A percentile compares a stretch with the other conserved stretches of the same genome.
Evolutionary conservation across 2,888 invertebrate genomes (phyloP).

Genomic region (Onchidella celtica): DNA sequence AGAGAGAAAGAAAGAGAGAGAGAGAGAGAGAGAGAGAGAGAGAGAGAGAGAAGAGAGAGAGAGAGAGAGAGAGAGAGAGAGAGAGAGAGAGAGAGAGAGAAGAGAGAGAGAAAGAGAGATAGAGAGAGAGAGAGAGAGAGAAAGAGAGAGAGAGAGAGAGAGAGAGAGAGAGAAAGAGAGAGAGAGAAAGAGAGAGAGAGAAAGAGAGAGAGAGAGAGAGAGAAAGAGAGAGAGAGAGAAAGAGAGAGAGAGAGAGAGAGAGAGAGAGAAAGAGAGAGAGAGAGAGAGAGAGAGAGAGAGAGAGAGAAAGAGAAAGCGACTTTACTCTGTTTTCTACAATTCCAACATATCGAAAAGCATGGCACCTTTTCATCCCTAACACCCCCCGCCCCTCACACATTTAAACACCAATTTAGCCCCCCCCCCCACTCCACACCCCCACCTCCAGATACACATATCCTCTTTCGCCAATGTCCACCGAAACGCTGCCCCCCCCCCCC

Average conservation of each 20-base stretch:
- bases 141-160: conserved; percentile 1
- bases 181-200: conserved; percentile 21
- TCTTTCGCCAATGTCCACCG: no score
- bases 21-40: conserved; percentile 11
- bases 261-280: conserved; percentile 11
- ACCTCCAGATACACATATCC: no score
- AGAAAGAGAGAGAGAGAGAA: neutral
- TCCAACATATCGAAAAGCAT: no score
- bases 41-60: neutral
- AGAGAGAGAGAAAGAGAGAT: neutral
- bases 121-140: conserved; percentile 27
- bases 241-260: conserved; percentile 25
- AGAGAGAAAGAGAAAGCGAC: no score
- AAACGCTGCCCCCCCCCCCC: no score
- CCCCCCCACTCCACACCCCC: no score
- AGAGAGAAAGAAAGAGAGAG: conserved; percentile 8
- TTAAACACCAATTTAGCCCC: no score
- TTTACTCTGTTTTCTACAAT: no score
- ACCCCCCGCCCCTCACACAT: no score
- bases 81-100: neutral
- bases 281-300: no score
- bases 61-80: neutral
- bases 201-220: neutral
- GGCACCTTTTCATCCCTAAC: no score
- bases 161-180: conserved; percentile 5